Percentiles rank a stretch among this genome's conserved stretches.
These are phyloP conservation scores for Ligdia adustata DNA, from an alignment of 2,888 invertebrate species.

Conservation along the genomic window DNA sequence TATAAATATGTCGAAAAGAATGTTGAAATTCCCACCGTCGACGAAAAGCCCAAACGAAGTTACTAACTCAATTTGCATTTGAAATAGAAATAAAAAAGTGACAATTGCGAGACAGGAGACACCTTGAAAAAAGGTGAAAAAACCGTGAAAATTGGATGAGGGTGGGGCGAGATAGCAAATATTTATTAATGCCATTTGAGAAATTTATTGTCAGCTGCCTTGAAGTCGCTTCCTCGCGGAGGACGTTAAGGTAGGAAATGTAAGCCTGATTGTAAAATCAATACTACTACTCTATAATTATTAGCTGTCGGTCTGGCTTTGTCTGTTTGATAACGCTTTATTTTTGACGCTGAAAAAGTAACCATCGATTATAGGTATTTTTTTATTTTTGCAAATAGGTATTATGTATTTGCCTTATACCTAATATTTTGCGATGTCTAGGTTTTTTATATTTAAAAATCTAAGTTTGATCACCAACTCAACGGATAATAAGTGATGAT, in stretches of 20 bases:
- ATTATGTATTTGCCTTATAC: too few species aligned
- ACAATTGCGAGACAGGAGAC: conserved; percentile 45
- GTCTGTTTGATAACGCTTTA: too few species aligned
- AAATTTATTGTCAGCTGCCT: conserved; percentile 37
- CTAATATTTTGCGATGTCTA: too few species aligned
- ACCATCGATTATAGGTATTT: too few species aligned
- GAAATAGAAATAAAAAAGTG: conserved; percentile 60
- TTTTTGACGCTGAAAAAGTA: too few species aligned
- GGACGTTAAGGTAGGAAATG: conserved; percentile 11
- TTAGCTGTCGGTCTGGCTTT: background rate
- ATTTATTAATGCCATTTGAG: conserved; percentile 45
- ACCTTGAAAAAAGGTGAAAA: conserved; percentile 36
- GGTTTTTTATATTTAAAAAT: too few species aligned
- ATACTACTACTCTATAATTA: background rate
- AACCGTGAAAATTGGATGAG: conserved; percentile 44
- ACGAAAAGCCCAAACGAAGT: conserved; percentile 61
- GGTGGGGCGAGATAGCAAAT: conserved; percentile 37
- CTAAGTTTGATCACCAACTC: too few species aligned
- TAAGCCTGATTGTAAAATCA: conserved; percentile 27
- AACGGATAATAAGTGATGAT: too few species aligned
- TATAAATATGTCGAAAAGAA: too few species aligned
- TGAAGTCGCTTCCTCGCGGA: conserved; percentile 15
- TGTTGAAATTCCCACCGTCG: conserved; percentile 48
- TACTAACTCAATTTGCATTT: conserved; percentile 67
- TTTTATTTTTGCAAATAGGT: too few species aligned